These are phyloP conservation scores for Folsomia manolachei DNA, from an alignment of 2,888 invertebrate species.

Conservation along the genomic window DNA sequence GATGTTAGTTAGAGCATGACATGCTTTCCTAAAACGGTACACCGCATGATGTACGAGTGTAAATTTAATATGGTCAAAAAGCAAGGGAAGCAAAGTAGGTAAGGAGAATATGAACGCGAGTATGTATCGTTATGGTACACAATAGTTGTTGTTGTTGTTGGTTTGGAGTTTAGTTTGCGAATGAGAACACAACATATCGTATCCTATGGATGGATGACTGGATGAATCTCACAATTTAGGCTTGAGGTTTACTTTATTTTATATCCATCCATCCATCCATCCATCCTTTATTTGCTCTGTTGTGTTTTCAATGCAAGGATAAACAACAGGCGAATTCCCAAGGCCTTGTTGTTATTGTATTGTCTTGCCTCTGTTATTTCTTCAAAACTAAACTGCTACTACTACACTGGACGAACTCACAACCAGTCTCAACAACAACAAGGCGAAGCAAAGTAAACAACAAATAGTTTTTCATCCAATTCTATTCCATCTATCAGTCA, in stretches of 20 bases:
- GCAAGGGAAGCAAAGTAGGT: background rate
- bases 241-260: background rate
- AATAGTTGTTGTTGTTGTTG: background rate
- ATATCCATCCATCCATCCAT: constrained; percentile 2
- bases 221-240: too few relatives aligned
- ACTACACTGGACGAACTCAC: constrained; percentile 12
- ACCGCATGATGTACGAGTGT: too few relatives aligned
- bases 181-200: background rate
- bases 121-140: background rate
- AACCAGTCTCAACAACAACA: constrained; percentile 6
- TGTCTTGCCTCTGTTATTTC: constrained; percentile 29
- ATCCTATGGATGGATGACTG: too few relatives aligned
- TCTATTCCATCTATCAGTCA: background rate
- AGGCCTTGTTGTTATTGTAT: constrained; percentile 49
- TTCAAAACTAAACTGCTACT: background rate
- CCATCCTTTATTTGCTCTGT: constrained; percentile 35
- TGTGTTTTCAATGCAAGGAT: constrained; percentile 39
- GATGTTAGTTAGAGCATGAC: too few relatives aligned
- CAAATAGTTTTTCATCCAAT: constrained; percentile 18
- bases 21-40: too few relatives aligned
- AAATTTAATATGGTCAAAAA: too few relatives aligned
- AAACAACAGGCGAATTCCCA: constrained; percentile 48
- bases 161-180: background rate
- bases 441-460: constrained; percentile 21
- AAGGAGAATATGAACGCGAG: background rate